Percentiles rank a stretch among this genome's conserved stretches.
Conservation (phyloP, 2,113 vertebrate genomes). For the Myrmophylax atrothorax region DNA sequence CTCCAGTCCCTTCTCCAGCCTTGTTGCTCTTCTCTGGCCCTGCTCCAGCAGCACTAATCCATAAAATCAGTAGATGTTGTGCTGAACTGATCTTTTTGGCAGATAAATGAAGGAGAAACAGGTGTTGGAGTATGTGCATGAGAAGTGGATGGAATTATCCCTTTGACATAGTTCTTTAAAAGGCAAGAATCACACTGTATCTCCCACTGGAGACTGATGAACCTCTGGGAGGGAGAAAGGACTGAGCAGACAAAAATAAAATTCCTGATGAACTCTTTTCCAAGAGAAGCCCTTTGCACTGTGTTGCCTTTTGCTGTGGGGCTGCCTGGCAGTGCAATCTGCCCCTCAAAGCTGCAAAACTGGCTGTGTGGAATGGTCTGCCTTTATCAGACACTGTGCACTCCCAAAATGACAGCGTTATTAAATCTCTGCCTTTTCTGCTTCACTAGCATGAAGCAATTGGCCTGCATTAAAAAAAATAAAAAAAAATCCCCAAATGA, state of each 20-base stretch:
- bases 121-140: slow-evolving; percentile 16
- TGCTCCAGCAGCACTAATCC: not conserved
- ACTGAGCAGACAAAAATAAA: not conserved
- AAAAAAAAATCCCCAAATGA: not conserved
- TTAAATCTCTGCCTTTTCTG: not conserved
- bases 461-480: not conserved
- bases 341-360: not conserved
- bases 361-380: not conserved
- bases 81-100: slow-evolving; percentile 8
- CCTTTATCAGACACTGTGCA: not conserved
- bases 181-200: not conserved
- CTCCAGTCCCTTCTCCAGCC: too few species aligned
- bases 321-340: not conserved
- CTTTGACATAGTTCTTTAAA: slow-evolving; percentile 11
- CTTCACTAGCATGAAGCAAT: not conserved
- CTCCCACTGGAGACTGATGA: slow-evolving; percentile 18
- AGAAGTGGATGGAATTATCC: slow-evolving; percentile 23
- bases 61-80: slow-evolving; percentile 20
- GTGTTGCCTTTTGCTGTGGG: not conserved
- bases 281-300: not conserved
- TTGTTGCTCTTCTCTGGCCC: too few species aligned
- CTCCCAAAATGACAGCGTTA: not conserved
- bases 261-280: not conserved
- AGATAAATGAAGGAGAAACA: slow-evolving; percentile 42
- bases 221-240: not conserved